Base-by-base conservation (phyloP, 64 coral and sea anemone species). In the Pocillopora damicornis region DNA sequence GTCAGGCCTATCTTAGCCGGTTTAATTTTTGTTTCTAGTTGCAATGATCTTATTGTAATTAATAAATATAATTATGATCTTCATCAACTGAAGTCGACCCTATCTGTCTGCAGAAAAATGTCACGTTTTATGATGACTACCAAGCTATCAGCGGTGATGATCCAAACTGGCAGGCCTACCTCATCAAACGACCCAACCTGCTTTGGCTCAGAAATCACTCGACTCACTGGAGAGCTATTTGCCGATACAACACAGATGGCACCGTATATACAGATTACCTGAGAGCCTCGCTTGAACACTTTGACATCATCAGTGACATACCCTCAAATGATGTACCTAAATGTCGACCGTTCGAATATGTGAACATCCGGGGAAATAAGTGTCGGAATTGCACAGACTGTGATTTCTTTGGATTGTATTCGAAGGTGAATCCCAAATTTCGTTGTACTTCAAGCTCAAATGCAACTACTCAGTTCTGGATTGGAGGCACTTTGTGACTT, bases 331-430 rank as follows among this genome's bases (percentile, higher is more conserved):
- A 1, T 20, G 30, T 30, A 30, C 30, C 30, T 30, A 30, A 30
- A 30, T 67, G 22, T 22, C 64, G 17, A 8, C 15, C 22, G 17
- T 72, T 73, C 13, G 88, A 90, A n/a, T 59, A 71, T 17, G 73
- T 90, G 4, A 90, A 90, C 66, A 90, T 90, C 26, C 88, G 88
- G 22, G 88, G 79, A 82, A 45, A 78, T 18, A 1, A 51, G 7
- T 51, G 42, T 51, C 3, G 7, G 42, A 51, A 51, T 51, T 81
- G 77, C 2, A 58, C 64, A 1, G 1, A 35, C 25, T 74, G 73
- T 20, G 73, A 35, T 35, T 74, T 74, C 73, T 89, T 89, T 79
- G 87, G 87, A 20, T 56, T 42, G 1, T 89, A 89, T 45, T 2
- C 13, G 15, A 5, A 20, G 0, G 35, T 72, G 11, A 89, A 89